A percentile compares a stretch with the other conserved stretches of the same genome.
These are phyloP conservation scores for Condylura cristata DNA, from an alignment of 2,113 vertebrate species.

Conservation along the genomic window DNA sequence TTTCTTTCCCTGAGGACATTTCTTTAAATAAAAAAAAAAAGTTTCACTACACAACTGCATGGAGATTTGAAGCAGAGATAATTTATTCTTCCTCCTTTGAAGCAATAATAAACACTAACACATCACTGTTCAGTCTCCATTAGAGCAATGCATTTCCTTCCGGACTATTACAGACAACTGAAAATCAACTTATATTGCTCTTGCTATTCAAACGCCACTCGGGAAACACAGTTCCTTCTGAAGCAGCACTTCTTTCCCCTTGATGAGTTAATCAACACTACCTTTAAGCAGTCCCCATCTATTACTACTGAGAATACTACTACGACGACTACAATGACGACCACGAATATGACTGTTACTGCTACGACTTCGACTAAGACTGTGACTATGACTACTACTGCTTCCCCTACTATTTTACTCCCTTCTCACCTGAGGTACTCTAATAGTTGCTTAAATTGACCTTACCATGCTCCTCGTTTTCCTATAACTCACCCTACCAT, in stretches of 20 bases:
- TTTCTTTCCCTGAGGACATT: conserved; percentile 73
- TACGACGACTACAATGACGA: too few species aligned
- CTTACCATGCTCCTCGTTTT: background rate
- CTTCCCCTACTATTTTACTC: background rate
- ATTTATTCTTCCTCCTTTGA: conserved; percentile 61
- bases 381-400: background rate
- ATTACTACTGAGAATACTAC: background rate
- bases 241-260: background rate
- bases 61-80: conserved; percentile 32
- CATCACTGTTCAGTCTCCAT: conserved; percentile 44
- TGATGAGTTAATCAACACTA: conserved; percentile 5
- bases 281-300: background rate
- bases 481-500: background rate
- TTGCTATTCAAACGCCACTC: conserved; percentile 61
- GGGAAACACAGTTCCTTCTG: background rate
- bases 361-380: too few species aligned
- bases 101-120: conserved; percentile 56
- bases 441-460: background rate
- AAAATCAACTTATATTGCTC: conserved; percentile 74
- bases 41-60: background rate
- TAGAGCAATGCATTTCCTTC: conserved; percentile 61
- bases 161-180: conserved; percentile 75
- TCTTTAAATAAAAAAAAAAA: conserved; percentile 32
- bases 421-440: background rate
- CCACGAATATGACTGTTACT: background rate